Conservation (phyloP, 2,113 vertebrate species). For the Brachirus orientalis region DNA sequence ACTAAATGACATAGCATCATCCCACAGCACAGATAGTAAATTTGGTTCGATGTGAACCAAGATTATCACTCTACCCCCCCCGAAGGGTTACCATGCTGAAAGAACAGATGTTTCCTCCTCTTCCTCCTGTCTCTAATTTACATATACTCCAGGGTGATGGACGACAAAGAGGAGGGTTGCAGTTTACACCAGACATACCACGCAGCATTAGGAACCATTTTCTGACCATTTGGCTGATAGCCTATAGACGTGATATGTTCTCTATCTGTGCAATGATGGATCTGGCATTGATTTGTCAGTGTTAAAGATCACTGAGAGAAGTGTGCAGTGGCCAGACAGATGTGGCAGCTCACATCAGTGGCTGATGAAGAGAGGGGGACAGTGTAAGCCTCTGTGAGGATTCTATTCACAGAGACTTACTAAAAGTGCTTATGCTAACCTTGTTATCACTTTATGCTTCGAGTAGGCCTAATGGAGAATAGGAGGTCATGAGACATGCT, state of each 20-base stretch:
- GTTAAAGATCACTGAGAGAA: constrained; percentile 49
- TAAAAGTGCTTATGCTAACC: constrained; percentile 74
- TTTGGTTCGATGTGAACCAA: constrained; percentile 56
- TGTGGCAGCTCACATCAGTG: constrained; percentile 58
- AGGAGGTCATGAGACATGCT: constrained; percentile 42
- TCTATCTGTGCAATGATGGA: constrained; percentile 62
- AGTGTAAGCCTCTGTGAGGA: constrained; percentile 70
- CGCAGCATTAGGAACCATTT: constrained; percentile 75
- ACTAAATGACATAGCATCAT: constrained; percentile 38
- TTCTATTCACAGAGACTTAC: constrained; percentile 70
- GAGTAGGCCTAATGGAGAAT: constrained; percentile 53
- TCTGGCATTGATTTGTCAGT: constrained; percentile 60
- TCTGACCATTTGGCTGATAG: constrained; percentile 76
- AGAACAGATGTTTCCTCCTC: constrained; percentile 57
- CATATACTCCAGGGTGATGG: constrained; percentile 67
- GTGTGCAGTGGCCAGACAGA: constrained; percentile 31
- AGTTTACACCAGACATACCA: constrained; percentile 65
- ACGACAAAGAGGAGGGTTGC: constrained; percentile 53
- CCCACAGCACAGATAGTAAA: constrained; percentile 37
- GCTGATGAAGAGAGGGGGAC: constrained; percentile 31
- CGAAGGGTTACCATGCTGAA: constrained; percentile 56
- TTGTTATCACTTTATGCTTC: constrained; percentile 68
- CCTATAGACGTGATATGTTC: constrained; percentile 69
- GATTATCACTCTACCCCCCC: constrained; percentile 43
- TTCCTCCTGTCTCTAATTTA: constrained; percentile 40